Evolutionary conservation across 2,888 invertebrate genomes (phyloP).

Genomic region (Synanthedon myopaeformis): DNA sequence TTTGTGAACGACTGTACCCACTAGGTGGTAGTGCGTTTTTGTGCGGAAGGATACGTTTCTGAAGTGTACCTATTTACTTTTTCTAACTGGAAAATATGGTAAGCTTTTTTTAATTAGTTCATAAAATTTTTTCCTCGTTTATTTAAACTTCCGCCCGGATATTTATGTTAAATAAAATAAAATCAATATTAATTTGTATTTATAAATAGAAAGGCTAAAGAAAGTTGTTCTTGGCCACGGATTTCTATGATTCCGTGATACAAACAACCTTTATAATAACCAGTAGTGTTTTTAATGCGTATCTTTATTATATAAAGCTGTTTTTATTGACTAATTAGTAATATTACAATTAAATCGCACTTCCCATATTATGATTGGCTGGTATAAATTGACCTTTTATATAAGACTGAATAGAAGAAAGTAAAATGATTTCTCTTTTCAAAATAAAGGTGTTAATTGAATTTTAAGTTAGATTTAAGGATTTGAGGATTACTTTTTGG

Average conservation of each 20-base stretch:
- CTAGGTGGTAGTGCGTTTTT: conserved; percentile 29
- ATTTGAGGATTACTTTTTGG: no score
- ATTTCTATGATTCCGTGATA: neutral
- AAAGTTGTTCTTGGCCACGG: conserved; percentile 1
- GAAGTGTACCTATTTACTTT: conserved; percentile 15
- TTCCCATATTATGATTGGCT: no score
- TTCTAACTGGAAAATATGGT: conserved; percentile 46
- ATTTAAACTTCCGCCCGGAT: neutral
- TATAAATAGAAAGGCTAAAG: conserved; percentile 5
- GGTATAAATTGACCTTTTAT: no score
- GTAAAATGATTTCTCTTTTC: no score
- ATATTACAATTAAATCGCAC: no score
- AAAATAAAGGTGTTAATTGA: no score
- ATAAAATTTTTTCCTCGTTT: neutral
- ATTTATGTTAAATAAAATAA: neutral
- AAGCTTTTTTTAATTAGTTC: conserved; percentile 17
- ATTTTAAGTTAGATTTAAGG: no score
- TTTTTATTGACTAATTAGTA: no score
- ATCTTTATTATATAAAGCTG: neutral
- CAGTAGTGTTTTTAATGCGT: neutral
- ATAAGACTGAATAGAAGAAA: no score
- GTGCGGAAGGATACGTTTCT: conserved; percentile 18
- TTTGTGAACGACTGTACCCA: conserved; percentile 23
- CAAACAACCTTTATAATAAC: neutral
- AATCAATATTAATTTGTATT: neutral